phyloP scores from a whole-genome alignment of 2,888 invertebrate genomes.

The Drosophila kokeensis region DNA sequence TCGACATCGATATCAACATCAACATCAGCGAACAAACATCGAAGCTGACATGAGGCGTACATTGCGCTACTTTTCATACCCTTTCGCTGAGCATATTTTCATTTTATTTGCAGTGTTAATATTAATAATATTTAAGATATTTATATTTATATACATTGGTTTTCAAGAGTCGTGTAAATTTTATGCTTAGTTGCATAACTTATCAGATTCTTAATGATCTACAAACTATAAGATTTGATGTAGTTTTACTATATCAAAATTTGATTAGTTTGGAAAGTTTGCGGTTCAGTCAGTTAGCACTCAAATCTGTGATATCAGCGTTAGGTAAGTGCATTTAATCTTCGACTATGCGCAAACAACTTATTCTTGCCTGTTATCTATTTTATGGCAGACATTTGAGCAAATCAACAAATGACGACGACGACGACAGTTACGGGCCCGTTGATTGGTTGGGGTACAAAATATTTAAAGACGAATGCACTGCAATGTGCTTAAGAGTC shows the following conservation, averaged over 20 bases:
- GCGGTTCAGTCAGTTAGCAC: not conserved
- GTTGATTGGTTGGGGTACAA: constrained; percentile 28
- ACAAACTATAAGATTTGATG: not conserved
- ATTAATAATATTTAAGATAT: not conserved
- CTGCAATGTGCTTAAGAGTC: constrained; percentile 26
- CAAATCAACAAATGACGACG: constrained; percentile 45
- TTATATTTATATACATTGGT: not conserved
- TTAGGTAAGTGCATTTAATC: constrained; percentile 15
- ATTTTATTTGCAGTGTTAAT: not conserved
- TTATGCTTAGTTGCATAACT: not conserved
- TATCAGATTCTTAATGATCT: too few species aligned
- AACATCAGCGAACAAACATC: constrained; percentile 28
- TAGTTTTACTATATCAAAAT: not conserved
- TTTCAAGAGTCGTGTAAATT: accelerated
- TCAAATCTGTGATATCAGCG: not conserved
- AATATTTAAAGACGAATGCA: constrained; percentile 38
- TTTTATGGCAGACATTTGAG: constrained; percentile 53
- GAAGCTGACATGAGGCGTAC: constrained; percentile 47
- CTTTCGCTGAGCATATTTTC: not conserved
- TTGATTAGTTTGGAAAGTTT: not conserved
- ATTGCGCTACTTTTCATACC: constrained; percentile 34
- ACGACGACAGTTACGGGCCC: constrained; percentile 41
- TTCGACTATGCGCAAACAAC: not conserved
- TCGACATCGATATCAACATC: constrained; percentile 35
- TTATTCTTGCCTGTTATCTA: constrained; percentile 25